phyloP scores from a whole-genome alignment of 2,113 vertebrate species.

The Plotosus lineatus region DNA sequence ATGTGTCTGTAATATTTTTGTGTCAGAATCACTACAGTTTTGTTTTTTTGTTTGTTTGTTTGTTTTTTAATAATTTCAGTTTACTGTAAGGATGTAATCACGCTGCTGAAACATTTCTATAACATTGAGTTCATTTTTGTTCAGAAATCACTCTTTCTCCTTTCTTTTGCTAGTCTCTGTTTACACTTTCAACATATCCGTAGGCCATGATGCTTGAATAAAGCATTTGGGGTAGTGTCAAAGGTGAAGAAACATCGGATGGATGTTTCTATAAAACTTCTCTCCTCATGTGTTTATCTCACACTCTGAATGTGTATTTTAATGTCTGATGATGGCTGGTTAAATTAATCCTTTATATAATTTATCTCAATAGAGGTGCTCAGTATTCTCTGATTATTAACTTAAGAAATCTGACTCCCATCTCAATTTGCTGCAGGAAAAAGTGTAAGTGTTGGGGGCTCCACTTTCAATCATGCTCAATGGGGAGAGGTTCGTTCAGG shows the following conservation, averaged over 20 bases:
- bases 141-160: background rate
- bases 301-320: background rate
- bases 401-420: background rate
- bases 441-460: slow-evolving; percentile 11
- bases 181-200: background rate
- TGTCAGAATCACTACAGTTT: too few relatives aligned
- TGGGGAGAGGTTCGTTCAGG: slow-evolving; percentile 85
- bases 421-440: slow-evolving; percentile 37
- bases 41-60: too few relatives aligned
- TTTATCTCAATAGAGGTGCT: background rate
- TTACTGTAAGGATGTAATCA: background rate
- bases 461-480: slow-evolving; percentile 71
- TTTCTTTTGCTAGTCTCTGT: background rate
- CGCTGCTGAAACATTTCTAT: background rate
- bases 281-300: background rate
- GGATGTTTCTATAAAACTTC: background rate
- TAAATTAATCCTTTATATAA: background rate
- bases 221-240: background rate
- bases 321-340: background rate
- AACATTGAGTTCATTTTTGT: too few relatives aligned
- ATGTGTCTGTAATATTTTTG: too few relatives aligned
- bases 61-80: background rate
- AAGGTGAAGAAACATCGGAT: background rate
- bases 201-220: background rate
- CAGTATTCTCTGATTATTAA: background rate